Evolutionary conservation across 2,797 vertebrate species (phyloP), one percentile per base, ranked within the genome.

Genomic region (Darevskia mixta): DNA sequence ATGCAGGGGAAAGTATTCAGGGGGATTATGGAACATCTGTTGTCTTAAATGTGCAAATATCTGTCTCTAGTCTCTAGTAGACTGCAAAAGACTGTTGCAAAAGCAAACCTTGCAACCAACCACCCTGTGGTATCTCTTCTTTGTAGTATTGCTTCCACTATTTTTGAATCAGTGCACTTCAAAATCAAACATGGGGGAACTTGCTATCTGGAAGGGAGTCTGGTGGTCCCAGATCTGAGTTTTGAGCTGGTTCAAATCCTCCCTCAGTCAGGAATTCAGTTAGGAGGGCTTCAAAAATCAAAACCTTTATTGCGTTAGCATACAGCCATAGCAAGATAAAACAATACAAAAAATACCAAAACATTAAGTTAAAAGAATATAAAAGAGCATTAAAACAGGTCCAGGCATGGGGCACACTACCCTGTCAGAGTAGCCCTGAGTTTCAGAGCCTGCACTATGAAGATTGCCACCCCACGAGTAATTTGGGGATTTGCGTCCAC

Each of bases 51-150:
- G 61, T 85, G 91, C 58, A 5, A 2, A 32, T 4, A 5, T 73
- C n/a, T n/a, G n/a, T n/a, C 32, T 87, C 35, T 35, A 35, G 86
- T 91, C 88, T 87, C 81, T 85, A 27, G 66, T 76, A 66, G 90
- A 78, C 20, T 0, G 0, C 43, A 80, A 76, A 80, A 35, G 35
- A 82, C 61, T 67, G 25, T 25, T 7, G 13, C 15, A 43, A 17
- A 41, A 27, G 4, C 15, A 43, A 17, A 2, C 15, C 15, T 66
- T 81, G n/a, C 67, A 61, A 72, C 8, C 6, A 35, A 2, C 17
- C 6, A 35, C 10, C n/a, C 58, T 66, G 15, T 43, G 13, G 2
- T 71, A 11, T 29, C 49, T 0, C 55, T 90, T 73, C 45, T 90
- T 90, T 61, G 9, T 25, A 10, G 20, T n/a, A 45, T 66, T 85